phyloP scores from a whole-genome alignment of 2,113 vertebrate genomes.

The Oostethus manadensis region DNA sequence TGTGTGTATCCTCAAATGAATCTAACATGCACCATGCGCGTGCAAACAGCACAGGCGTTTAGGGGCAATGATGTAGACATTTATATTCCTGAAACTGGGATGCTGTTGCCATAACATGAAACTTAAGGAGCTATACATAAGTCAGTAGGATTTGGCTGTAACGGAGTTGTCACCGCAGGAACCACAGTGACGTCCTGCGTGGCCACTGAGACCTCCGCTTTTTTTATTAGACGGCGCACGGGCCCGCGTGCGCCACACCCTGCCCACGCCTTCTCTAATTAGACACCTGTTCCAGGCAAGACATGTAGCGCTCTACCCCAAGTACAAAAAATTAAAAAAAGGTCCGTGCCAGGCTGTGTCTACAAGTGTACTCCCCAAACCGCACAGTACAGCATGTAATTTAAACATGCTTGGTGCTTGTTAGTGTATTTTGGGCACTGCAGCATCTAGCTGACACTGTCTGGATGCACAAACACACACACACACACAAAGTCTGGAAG shows the following conservation, averaged over 20 bases:
- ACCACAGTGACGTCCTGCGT: slow-evolving; percentile 39
- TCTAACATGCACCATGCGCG: slow-evolving; percentile 12
- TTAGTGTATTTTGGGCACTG: slow-evolving; percentile 54
- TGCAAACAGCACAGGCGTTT: slow-evolving; percentile 18
- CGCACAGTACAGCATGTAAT: slow-evolving; percentile 60
- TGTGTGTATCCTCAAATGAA: neutral
- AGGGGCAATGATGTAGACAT: slow-evolving; percentile 16
- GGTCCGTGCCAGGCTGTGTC: slow-evolving; percentile 41
- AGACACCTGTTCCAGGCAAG: slow-evolving; percentile 57
- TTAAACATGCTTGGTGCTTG: slow-evolving; percentile 52
- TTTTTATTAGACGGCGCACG: slow-evolving; percentile 45
- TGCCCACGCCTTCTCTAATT: slow-evolving; percentile 61
- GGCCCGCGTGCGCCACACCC: slow-evolving; percentile 20
- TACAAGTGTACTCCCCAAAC: slow-evolving; percentile 48
- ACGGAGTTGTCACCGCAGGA: slow-evolving; percentile 31
- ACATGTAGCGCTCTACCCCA: slow-evolving; percentile 11
- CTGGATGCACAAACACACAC: slow-evolving; percentile 11
- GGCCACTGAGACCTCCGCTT: slow-evolving; percentile 27
- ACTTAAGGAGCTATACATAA: slow-evolving; percentile 30
- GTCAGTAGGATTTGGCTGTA: slow-evolving; percentile 7
- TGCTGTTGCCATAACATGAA: slow-evolving; percentile 13
- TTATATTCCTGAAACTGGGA: slow-evolving; percentile 10
- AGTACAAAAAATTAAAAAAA: slow-evolving; percentile 3
- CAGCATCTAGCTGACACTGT: slow-evolving; percentile 28
- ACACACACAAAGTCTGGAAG: slow-evolving; percentile 16